Conservation (phyloP, 2,888 invertebrate genomes). For the Cerceris rybyensis region DNA sequence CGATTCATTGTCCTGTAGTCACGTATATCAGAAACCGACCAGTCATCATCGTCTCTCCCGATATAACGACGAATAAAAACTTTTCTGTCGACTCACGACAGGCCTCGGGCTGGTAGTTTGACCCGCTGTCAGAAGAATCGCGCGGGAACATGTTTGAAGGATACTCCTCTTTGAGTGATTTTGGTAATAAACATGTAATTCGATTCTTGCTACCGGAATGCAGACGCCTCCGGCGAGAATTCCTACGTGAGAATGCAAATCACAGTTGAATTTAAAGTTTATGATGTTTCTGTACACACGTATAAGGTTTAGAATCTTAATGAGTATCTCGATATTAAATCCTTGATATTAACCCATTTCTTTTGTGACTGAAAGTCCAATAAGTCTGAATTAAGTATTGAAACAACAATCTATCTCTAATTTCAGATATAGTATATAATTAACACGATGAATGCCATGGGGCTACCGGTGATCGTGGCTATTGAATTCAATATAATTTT, state of each 20-base stretch:
- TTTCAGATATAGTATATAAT: no score
- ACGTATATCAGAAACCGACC: conserved; percentile 67
- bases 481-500: no score
- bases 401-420: no score
- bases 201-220: conserved; percentile 3
- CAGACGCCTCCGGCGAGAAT: neutral
- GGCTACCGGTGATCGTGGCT: no score
- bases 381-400: no score
- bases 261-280: no score
- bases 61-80: conserved; percentile 51
- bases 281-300: no score
- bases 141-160: neutral
- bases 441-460: no score
- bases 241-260: neutral
- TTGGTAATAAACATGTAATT: conserved; percentile 4
- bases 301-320: no score
- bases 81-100: conserved; percentile 67
- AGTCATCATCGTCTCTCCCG: conserved; percentile 63
- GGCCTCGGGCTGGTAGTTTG: conserved; percentile 37
- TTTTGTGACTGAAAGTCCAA: no score
- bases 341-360: no score
- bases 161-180: conserved; percentile 8
- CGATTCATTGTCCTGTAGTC: conserved; percentile 67
- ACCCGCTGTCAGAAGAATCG: conserved; percentile 21
- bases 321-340: no score